Base-by-base conservation (phyloP, 2,797 vertebrate species). In the Lagocephalus sceleratus region DNA sequence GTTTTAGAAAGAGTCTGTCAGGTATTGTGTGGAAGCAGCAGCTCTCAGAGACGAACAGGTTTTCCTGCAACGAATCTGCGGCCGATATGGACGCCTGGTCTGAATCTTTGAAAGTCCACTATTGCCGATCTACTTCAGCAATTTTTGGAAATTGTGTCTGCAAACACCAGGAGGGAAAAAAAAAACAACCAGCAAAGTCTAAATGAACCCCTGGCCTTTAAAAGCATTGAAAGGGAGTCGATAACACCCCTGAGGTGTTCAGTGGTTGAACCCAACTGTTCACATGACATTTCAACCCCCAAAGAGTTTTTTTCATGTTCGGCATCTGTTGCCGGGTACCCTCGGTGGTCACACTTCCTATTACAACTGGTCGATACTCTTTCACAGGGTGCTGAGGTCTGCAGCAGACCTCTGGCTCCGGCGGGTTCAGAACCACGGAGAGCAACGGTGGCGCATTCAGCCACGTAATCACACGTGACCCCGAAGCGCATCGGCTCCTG, bases 241-340 rank as follows among this genome's bases (percentile, higher is more conserved):
- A 89, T 89, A 84, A 79, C 71, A 88, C 86, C 83, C 87, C 85
- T 80, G 83, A 81, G 78, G 86, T 85, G 87, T 87, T 91, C 86
- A 88, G 83, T 88, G 85, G 84, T 88, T 87, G 84, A 90, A 85
- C 83, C 85, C 84, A 88, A 79, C 87, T 86, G 87, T 88, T 85
- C 82, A 85, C 82, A 87, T 89, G 88, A 87, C 88, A 90, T 91
- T 90, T 89, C 84, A 86, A 85, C 72, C 74, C 80, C 85, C 78
- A 83, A 81, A 82, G 74, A 75, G 49, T 76, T 85, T 88, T 85
- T 76, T 78, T 85, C 86, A 84, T 76, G 21, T 41, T 51, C 16
- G 63, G 56, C 75, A 82, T 82, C 76, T 81, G 82, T 86, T 82
- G 83, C 84, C 8, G 79, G 82, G 76, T 86, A 76, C 76, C 71